Percentiles rank a stretch among this genome's conserved stretches.
Evolutionary conservation across 2,797 vertebrate genomes (phyloP).

Genomic region (Tiaroga cobitis): DNA sequence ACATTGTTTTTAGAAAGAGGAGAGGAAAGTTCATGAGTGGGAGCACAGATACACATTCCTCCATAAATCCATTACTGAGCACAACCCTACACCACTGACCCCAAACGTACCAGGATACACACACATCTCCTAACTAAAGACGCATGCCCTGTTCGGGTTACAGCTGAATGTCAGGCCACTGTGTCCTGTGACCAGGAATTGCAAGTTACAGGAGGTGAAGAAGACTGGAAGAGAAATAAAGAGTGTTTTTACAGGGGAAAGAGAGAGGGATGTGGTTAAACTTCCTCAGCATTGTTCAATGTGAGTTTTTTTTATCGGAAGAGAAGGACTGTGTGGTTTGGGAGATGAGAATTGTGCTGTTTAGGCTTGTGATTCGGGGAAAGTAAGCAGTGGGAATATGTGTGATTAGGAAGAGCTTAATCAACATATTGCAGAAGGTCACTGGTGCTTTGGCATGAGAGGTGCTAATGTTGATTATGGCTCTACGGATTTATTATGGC

Average conservation of each 20-base stretch:
- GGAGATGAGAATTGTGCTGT: slow-evolving; percentile 2
- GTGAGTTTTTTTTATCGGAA: neutral
- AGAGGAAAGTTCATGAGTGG: slow-evolving; percentile 26
- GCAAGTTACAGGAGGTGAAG: slow-evolving; percentile 7
- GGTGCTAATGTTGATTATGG: neutral
- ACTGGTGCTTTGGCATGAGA: slow-evolving; percentile 4
- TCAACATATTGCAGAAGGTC: slow-evolving; percentile 16
- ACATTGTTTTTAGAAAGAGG: slow-evolving; percentile 35
- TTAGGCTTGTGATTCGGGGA: neutral
- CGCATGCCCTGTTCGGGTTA: neutral
- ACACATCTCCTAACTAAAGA: slow-evolving; percentile 44
- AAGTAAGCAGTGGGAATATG: slow-evolving; percentile 4
- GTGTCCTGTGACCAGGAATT: slow-evolving; percentile 19
- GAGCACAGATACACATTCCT: slow-evolving; percentile 69
- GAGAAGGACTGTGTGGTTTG: slow-evolving; percentile 14
- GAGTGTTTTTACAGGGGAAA: slow-evolving; percentile 11
- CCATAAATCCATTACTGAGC: slow-evolving; percentile 71
- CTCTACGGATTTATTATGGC: neutral
- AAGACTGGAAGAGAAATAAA: slow-evolving; percentile 22
- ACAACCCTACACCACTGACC: slow-evolving; percentile 63
- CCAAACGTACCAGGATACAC: slow-evolving; percentile 44
- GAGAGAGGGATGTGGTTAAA: slow-evolving; percentile 3
- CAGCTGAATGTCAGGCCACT: slow-evolving; percentile 38
- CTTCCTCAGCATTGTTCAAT: slow-evolving; percentile 1
- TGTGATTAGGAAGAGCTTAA: slow-evolving; percentile 14